Evolutionary conservation across 1,140 invertebrate genomes (phyloP), one percentile per base, ranked within the genome.

Genomic region (Colletes latitarsis): DNA sequence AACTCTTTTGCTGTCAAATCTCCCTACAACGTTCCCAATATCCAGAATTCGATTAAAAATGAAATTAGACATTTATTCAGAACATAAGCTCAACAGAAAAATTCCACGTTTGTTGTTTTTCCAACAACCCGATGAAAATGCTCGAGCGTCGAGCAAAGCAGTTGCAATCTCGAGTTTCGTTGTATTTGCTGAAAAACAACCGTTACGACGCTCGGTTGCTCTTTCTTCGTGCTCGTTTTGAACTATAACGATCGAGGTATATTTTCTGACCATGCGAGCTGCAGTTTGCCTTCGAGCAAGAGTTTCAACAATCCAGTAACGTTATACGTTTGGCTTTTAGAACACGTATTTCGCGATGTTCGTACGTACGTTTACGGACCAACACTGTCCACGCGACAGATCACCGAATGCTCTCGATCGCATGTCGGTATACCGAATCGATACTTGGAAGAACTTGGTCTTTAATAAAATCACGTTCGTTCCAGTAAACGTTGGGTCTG

Each of bases 251-350:
- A 67, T 67, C n/a, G 43, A 9, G 64, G 8, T 21, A n/a, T 52
- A 21, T 49, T 49, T 52, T 49, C 64, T 49, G 43, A 41, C 10
- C 4, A 15, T 10, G 4, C 41, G 17, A 66, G 14, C 63, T 41
- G n/a, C 41, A 43, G 63, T 66, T 66, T 66, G 46, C 41, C 63
- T 46, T 66, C 9, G 17, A 3, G 49, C 10, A 52, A 49, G 39
- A 49, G 64, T 19, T 12, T 9, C n/a, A 21, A 39, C 64, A n/a
- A 49, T 49, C 41, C 10, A 10, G n/a, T 49, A n/a, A 3, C 21
- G 64, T 67, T 52, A 67, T 67, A 67, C 21, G 43, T n/a, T 9
- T 67, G 64, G 49, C 64, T 67, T 67, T 67, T n/a, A 21, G 43
- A 17, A 49, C 43, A n/a, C 14, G 12, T 49, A 49, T 49, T 49